Evolutionary conservation across 2,113 vertebrate genomes (phyloP), one percentile per base, ranked within the genome.

Genomic region (Odobenus rosmarus): DNA sequence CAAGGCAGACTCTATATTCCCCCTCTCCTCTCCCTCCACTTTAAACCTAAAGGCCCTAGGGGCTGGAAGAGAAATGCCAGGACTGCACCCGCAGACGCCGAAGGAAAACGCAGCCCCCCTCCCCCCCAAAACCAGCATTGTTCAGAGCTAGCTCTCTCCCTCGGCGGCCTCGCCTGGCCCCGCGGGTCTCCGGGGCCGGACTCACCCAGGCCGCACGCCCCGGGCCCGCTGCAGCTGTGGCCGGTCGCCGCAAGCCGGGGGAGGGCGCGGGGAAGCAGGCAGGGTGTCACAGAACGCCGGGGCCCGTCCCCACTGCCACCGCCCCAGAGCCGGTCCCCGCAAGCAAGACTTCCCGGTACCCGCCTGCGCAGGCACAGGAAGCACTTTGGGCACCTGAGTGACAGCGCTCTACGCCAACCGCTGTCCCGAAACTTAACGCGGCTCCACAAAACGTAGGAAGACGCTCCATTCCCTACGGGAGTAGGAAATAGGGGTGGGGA

Each of bases 131-230:
- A 18, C 6, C 31, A 57, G 69, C 81, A 13, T 5, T 15, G 36
- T 23, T 14, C n/a, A 16, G 21, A 67, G 14, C 46, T 5, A 53
- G 74, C 69, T n/a, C 10, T 42, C n/a, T 61, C 61, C 33, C n/a
- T 39, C 11, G 8, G 53, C n/a, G 16, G 42, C 23, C 87, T 67
- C 53, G 28, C 84, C 92, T 14, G 28, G 64, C 16, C 79, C n/a
- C 23, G 15, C 3, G 3, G 10, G 4, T 18, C 24, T 83, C 92
- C 57, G 11, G n/a, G 19, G 33, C 42, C 49, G 11, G 42, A 96
- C 97, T 95, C 96, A 96, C 98, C 97, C 89, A 46, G 91, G 93
- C 57, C 94, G 64, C 91, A 84, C 69, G 76, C 59, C 57, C 82
- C 7, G 33, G 61, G 39, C 82, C 67, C 36, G 42, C 94, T 31